These are phyloP conservation scores for Myiotriccus ornatus DNA, from an alignment of 2,797 vertebrate genomes.

Conservation along the genomic window DNA sequence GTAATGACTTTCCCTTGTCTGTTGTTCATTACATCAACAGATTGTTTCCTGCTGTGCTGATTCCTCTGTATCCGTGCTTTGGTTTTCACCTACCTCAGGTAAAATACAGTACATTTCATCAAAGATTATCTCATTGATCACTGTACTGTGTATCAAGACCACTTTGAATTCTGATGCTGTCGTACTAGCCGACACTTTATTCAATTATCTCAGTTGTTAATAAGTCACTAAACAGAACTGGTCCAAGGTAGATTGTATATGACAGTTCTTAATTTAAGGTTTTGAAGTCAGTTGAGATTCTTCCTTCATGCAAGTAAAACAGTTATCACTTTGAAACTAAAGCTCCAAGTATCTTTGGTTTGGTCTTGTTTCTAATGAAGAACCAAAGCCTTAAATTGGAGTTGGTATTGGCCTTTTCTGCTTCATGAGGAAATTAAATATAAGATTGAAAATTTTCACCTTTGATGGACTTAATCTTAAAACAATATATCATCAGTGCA, in stretches of 20 bases:
- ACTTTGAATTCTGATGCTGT: not conserved
- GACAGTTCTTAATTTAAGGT: not conserved
- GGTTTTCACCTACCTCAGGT: not conserved
- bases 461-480: not conserved
- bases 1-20: not conserved
- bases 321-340: not conserved
- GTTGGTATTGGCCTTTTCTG: not conserved
- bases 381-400: not conserved
- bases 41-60: not conserved
- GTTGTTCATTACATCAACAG: not conserved
- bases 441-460: not conserved
- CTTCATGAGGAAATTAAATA: not conserved
- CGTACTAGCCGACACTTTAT: not conserved
- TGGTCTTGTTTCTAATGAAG: not conserved
- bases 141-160: not conserved
- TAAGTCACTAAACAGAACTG: not conserved
- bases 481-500: not conserved
- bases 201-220: not conserved
- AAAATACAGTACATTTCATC: not conserved
- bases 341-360: not conserved
- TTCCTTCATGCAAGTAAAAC: not conserved
- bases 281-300: not conserved
- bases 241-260: not conserved
- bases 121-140: not conserved
- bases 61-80: not conserved